Evolutionary conservation across 2,888 invertebrate species (phyloP).

Genomic region (Morinoia aosen): DNA sequence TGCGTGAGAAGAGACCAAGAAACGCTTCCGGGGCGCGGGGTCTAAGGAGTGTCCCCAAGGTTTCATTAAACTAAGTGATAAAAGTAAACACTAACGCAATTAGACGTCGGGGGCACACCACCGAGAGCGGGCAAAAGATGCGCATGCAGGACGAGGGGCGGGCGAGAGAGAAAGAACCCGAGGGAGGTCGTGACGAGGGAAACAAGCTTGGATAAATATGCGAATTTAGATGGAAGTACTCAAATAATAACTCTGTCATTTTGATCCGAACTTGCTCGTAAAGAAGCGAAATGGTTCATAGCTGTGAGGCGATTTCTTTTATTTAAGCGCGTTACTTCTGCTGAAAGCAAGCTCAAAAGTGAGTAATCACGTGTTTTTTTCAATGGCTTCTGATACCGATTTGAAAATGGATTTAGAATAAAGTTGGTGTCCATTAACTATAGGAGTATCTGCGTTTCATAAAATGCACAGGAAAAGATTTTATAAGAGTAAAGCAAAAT

Average conservation of each 20-base stretch:
- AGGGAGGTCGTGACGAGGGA: not conserved
- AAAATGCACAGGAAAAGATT: too few relatives aligned
- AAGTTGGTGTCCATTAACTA: not conserved
- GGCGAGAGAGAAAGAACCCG: not conserved
- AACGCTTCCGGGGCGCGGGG: not conserved
- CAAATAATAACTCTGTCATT: not conserved
- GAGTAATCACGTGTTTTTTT: not conserved
- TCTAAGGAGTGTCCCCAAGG: conserved; percentile 44
- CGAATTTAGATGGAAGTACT: not conserved
- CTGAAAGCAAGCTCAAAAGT: too few relatives aligned
- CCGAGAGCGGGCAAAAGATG: not conserved
- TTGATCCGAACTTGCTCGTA: not conserved
- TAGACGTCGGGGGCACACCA: not conserved
- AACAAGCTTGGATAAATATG: not conserved
- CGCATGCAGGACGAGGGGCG: not conserved
- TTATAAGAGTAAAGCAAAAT: too few relatives aligned
- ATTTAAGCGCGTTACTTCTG: not conserved
- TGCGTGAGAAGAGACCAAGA: not conserved
- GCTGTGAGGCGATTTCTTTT: not conserved
- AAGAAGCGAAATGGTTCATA: not conserved
- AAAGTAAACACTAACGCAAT: conserved; percentile 41
- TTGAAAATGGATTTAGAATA: not conserved
- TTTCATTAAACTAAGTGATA: conserved; percentile 51
- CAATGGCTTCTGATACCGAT: not conserved
- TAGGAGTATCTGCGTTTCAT: too few relatives aligned